Conservation (phyloP, 2,888 invertebrate species). For the Physocephala rufipes region DNA sequence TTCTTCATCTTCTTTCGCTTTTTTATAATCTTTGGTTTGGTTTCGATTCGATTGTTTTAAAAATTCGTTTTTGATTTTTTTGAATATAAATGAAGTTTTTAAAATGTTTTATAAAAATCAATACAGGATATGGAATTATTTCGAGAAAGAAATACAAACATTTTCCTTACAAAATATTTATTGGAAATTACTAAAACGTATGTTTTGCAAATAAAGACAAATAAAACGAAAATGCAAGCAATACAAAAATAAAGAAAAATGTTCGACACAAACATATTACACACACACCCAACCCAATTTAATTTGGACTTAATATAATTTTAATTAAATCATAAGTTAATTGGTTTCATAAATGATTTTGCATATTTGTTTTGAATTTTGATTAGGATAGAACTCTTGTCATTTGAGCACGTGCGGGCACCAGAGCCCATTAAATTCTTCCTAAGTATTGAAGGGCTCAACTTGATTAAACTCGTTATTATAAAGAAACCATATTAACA, state of each 20-base stretch:
- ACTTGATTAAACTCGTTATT: too few relatives aligned
- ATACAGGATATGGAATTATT: slow-evolving; percentile 3
- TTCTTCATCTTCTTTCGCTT: slow-evolving; percentile 64
- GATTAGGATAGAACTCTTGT: too few relatives aligned
- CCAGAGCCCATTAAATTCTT: too few relatives aligned
- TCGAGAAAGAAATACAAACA: neutral
- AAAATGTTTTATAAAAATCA: slow-evolving; percentile 19
- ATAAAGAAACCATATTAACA: too few relatives aligned
- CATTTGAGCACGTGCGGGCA: too few relatives aligned
- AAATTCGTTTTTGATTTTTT: slow-evolving; percentile 11
- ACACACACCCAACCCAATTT: neutral
- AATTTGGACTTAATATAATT: too few relatives aligned
- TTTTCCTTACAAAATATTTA: too few relatives aligned
- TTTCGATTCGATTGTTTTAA: slow-evolving; percentile 26
- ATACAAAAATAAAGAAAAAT: slow-evolving; percentile 12
- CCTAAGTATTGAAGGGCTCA: too few relatives aligned
- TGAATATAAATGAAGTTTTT: slow-evolving; percentile 5
- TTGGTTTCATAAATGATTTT: too few relatives aligned
- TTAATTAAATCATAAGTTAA: too few relatives aligned
- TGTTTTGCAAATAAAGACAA: slow-evolving; percentile 31
- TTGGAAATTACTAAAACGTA: slow-evolving; percentile 22
- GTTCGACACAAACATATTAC: neutral
- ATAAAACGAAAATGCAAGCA: slow-evolving; percentile 1
- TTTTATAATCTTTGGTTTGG: slow-evolving; percentile 56
- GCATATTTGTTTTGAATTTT: too few relatives aligned